Evolutionary conservation across 1,140 invertebrate species (phyloP).

Genomic region (Orchestia grillus): DNA sequence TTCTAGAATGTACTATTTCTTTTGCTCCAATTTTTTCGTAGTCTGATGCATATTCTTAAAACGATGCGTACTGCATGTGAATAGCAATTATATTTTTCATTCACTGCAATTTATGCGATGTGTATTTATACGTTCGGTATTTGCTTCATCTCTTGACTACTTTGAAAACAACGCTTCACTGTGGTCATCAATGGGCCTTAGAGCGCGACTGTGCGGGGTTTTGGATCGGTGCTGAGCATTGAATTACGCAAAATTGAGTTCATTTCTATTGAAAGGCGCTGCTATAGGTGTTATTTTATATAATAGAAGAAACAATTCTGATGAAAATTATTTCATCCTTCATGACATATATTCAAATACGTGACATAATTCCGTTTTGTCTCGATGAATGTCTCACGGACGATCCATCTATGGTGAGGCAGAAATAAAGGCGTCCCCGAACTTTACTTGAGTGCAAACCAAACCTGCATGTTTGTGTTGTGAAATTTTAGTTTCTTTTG

Average conservation of each 20-base stretch:
- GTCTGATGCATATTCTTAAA: neutral
- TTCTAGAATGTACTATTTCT: neutral
- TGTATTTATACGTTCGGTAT: neutral
- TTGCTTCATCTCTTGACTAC: neutral
- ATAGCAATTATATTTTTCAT: neutral
- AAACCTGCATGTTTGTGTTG: no score
- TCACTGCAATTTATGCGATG: neutral
- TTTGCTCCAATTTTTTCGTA: neutral
- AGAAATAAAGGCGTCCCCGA: neutral
- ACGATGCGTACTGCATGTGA: neutral
- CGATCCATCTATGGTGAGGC: neutral
- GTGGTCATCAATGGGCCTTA: neutral
- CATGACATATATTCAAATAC: no score
- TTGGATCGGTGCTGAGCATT: neutral
- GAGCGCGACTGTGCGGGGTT: neutral
- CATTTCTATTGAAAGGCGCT: neutral
- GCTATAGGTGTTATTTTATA: neutral
- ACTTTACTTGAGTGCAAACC: neutral
- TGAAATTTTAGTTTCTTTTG: neutral
- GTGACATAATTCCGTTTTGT: no score
- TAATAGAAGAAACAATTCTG: no score
- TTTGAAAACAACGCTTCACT: neutral
- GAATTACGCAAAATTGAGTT: neutral
- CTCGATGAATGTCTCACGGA: no score
- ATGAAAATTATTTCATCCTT: no score